Evolutionary conservation across 2,888 invertebrate species (phyloP).

Genomic region (Autographa pulchrina): DNA sequence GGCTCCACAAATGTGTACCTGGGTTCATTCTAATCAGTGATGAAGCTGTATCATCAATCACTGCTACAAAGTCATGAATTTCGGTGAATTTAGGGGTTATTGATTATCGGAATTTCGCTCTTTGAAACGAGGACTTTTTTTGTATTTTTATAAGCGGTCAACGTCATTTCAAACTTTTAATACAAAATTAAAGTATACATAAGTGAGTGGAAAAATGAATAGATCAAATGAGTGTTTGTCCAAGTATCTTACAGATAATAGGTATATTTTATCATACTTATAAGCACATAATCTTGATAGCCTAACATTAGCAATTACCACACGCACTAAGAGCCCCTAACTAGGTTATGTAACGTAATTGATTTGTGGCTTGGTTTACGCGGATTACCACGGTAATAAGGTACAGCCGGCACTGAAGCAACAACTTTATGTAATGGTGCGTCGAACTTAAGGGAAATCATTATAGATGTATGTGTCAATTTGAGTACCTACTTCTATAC

Average conservation of each 20-base stretch:
- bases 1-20: not conserved
- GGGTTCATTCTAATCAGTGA: not conserved
- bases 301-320: not conserved
- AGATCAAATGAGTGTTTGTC: too few relatives aligned
- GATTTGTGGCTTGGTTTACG: slow-evolving; percentile 61
- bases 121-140: too few relatives aligned
- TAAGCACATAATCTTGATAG: not conserved
- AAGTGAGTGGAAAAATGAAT: too few relatives aligned
- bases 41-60: not conserved
- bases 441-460: slow-evolving; percentile 43
- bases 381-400: slow-evolving; percentile 57
- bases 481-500: not conserved
- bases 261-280: not conserved
- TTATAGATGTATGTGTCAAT: not conserved
- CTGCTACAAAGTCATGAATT: not conserved
- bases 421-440: slow-evolving; percentile 51
- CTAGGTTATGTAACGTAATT: slow-evolving; percentile 47
- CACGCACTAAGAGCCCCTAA: not conserved
- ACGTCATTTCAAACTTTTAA: too few relatives aligned
- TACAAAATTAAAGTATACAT: too few relatives aligned
- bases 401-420: slow-evolving; percentile 48
- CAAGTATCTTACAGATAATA: too few relatives aligned
- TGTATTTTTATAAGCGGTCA: too few relatives aligned
- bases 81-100: not conserved
- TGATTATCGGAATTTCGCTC: not conserved